phyloP scores from a whole-genome alignment of 2,888 invertebrate genomes.

The Dexiosoma caninum region DNA sequence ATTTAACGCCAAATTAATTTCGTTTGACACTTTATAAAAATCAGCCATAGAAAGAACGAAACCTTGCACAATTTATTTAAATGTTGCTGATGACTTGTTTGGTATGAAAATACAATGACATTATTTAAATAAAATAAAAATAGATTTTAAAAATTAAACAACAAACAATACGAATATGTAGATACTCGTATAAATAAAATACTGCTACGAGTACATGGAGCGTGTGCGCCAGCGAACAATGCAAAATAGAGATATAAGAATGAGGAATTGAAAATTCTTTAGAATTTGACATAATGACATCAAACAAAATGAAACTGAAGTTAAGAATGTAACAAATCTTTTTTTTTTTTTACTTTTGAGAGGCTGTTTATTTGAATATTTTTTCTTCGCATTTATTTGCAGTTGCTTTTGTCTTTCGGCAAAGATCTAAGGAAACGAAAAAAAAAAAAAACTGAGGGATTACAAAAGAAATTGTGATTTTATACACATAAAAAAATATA shows the following conservation, averaged over 20 bases:
- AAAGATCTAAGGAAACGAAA: slow-evolving; percentile 39
- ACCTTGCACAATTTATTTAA: slow-evolving; percentile 31
- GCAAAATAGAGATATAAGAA: slow-evolving; percentile 37
- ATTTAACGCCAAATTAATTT: slow-evolving; percentile 61
- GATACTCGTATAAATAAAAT: slow-evolving; percentile 2
- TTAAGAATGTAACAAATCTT: slow-evolving; percentile 48
- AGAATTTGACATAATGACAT: slow-evolving; percentile 56
- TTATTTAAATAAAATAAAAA: slow-evolving; percentile 39
- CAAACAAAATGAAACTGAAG: slow-evolving; percentile 48
- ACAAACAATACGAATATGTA: background rate
- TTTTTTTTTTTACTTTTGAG: slow-evolving; percentile 20
- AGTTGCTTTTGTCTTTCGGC: slow-evolving; percentile 46
- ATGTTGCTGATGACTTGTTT: slow-evolving; percentile 7
- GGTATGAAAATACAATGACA: background rate
- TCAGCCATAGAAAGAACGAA: slow-evolving; percentile 17
- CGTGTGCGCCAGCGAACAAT: background rate
- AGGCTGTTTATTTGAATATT: slow-evolving; percentile 13
- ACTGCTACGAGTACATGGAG: background rate
- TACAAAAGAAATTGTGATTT: slow-evolving; percentile 45
- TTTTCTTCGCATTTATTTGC: slow-evolving; percentile 21
- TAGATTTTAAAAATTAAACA: slow-evolving; percentile 31
- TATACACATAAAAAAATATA: slow-evolving; percentile 23
- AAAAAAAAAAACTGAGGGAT: slow-evolving; percentile 23
- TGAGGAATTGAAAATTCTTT: slow-evolving; percentile 62
- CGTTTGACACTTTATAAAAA: slow-evolving; percentile 60